A percentile compares a stretch with the other conserved stretches of the same genome.
These are phyloP conservation scores for Pogona vitticeps DNA, from an alignment of 2,113 vertebrate species.

Conservation along the genomic window DNA sequence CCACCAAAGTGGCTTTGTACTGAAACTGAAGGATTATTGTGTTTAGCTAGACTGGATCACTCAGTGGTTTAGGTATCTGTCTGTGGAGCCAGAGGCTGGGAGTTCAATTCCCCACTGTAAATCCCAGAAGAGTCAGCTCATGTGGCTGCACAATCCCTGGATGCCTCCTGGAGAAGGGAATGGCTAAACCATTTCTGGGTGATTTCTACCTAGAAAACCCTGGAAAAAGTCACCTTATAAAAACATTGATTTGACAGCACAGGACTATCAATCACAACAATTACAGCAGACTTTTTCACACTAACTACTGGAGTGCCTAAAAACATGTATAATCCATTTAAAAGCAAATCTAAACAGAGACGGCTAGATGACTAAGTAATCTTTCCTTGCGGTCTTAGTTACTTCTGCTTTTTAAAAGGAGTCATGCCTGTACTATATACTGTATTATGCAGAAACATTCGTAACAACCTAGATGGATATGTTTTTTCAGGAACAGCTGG, in stretches of 20 bases:
- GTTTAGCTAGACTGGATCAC: neutral
- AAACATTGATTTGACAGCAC: slow-evolving; percentile 14
- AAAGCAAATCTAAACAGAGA: slow-evolving; percentile 29
- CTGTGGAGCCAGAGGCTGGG: too few relatives aligned
- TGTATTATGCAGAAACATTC: neutral
- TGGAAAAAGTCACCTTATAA: neutral
- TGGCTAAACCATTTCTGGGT: too few relatives aligned
- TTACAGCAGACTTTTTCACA: slow-evolving; percentile 23
- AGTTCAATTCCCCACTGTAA: too few relatives aligned
- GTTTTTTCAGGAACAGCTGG: neutral
- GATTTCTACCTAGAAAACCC: too few relatives aligned
- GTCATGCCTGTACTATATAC: neutral
- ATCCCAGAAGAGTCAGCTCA: too few relatives aligned
- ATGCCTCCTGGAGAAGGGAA: too few relatives aligned
- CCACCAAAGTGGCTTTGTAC: neutral
- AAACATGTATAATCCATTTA: neutral
- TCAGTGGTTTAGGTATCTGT: too few relatives aligned
- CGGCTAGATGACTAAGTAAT: slow-evolving; percentile 22
- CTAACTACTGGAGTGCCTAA: slow-evolving; percentile 1
- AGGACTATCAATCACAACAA: neutral
- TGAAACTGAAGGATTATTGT: neutral
- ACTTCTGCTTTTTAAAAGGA: slow-evolving; percentile 23
- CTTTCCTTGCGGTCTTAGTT: slow-evolving; percentile 20
- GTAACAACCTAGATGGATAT: neutral
- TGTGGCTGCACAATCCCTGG: too few relatives aligned